Percentiles rank a stretch among this genome's conserved stretches.
Conservation (phyloP, 2,113 vertebrate species). For the Craseonycteris thonglongyai region DNA sequence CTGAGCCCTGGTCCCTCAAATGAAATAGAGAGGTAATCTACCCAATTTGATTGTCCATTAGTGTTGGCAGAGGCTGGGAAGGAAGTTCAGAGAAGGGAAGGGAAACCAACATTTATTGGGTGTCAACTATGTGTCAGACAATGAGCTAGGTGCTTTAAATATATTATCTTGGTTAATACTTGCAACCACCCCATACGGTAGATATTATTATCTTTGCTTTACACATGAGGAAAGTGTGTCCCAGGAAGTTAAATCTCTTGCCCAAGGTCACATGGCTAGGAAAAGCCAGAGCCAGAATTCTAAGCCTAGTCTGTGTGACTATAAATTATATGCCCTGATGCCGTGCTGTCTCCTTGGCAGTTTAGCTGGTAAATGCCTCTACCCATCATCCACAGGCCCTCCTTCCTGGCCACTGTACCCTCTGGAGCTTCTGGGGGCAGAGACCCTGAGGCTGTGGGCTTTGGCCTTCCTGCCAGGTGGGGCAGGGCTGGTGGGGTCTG, state of each 20-base stretch:
- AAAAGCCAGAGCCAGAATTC: neutral
- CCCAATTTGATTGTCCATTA: conserved; percentile 39
- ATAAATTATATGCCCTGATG: neutral
- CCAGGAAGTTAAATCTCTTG: conserved; percentile 31
- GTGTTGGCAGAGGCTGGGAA: conserved; percentile 35
- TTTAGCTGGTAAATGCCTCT: neutral
- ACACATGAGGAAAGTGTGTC: neutral
- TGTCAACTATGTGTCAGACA: conserved; percentile 59
- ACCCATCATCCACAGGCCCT: neutral
- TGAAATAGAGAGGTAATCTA: conserved; percentile 17
- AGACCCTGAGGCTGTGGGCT: neutral
- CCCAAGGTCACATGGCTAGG: neutral
- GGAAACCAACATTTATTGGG: conserved; percentile 44
- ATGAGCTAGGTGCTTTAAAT: conserved; percentile 51
- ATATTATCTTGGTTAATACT: conserved; percentile 43
- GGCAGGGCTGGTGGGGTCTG: neutral
- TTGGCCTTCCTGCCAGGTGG: neutral
- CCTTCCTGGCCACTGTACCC: neutral
- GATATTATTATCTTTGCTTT: conserved; percentile 55
- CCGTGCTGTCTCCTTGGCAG: neutral
- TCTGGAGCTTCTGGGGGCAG: neutral
- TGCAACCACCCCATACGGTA: neutral
- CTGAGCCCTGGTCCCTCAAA: neutral
- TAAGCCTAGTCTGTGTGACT: neutral
- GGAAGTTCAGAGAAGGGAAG: neutral